These are phyloP conservation scores for Thereva nobilitata DNA, from an alignment of 2,888 invertebrate species.

Conservation along the genomic window DNA sequence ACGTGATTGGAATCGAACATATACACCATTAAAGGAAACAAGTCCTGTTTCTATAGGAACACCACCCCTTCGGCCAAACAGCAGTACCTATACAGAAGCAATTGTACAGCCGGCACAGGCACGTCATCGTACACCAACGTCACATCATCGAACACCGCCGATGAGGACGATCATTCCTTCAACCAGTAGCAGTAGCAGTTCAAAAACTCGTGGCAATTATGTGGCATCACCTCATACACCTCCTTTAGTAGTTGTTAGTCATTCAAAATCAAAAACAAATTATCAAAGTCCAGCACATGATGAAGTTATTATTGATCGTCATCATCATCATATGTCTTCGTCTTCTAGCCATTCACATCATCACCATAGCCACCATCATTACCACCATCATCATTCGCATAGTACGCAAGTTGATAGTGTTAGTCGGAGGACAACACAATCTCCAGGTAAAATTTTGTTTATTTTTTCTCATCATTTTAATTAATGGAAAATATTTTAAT, in stretches of 20 bases:
- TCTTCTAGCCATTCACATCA: constrained; percentile 45
- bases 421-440: constrained; percentile 42
- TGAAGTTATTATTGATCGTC: constrained; percentile 42
- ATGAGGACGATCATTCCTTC: constrained; percentile 47
- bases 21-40: constrained; percentile 49
- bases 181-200: constrained; percentile 42
- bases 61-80: constrained; percentile 54
- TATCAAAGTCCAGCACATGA: constrained; percentile 42
- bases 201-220: constrained; percentile 40
- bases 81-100: constrained; percentile 41
- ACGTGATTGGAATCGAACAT: constrained; percentile 42
- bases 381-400: constrained; percentile 49
- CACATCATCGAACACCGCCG: constrained; percentile 45
- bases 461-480: too few species aligned
- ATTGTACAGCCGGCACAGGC: constrained; percentile 42
- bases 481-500: constrained; percentile 19
- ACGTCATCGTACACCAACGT: constrained; percentile 42
- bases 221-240: constrained; percentile 57
- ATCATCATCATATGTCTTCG: constrained; percentile 42
- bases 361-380: constrained; percentile 48
- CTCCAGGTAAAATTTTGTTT: constrained; percentile 50
- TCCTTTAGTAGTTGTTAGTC: constrained; percentile 47
- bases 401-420: constrained; percentile 28
- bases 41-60: constrained; percentile 55
- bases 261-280: constrained; percentile 41